phyloP scores from a whole-genome alignment of 2,797 vertebrate genomes.

The Tamandua tetradactyla region DNA sequence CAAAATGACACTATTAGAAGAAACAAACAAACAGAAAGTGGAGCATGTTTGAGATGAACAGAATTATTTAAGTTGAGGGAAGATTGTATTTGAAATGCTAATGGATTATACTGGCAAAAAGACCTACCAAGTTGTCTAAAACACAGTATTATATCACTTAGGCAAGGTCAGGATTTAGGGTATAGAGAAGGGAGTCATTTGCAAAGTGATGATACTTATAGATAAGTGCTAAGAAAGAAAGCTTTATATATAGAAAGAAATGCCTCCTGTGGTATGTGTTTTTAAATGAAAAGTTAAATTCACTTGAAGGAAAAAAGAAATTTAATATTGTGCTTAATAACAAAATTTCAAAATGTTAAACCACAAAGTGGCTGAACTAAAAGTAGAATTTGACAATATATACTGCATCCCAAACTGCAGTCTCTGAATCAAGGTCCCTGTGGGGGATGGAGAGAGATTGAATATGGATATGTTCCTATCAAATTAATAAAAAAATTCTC shows the following conservation, averaged over 20 bases:
- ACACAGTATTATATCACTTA: neutral
- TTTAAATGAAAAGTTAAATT: slow-evolving; percentile 1
- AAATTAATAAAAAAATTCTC: neutral
- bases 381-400: slow-evolving; percentile 6
- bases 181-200: neutral
- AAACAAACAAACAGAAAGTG: neutral
- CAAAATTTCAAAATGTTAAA: neutral
- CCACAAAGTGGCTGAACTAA: neutral
- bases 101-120: neutral
- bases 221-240: neutral
- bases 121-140: neutral
- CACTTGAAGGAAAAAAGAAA: neutral
- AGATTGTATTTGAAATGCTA: slow-evolving; percentile 14
- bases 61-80: neutral
- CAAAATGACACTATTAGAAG: neutral
- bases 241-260: neutral
- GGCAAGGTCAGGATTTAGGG: neutral
- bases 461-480: neutral
- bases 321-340: neutral
- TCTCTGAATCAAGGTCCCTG: neutral
- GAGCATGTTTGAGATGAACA: neutral
- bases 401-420: neutral
- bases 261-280: neutral
- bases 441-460: neutral
- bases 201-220: slow-evolving; percentile 5